A percentile compares a stretch with the other conserved stretches of the same genome.
These are phyloP conservation scores for Xestia xanthographa DNA, from an alignment of 2,888 invertebrate species.

Conservation along the genomic window DNA sequence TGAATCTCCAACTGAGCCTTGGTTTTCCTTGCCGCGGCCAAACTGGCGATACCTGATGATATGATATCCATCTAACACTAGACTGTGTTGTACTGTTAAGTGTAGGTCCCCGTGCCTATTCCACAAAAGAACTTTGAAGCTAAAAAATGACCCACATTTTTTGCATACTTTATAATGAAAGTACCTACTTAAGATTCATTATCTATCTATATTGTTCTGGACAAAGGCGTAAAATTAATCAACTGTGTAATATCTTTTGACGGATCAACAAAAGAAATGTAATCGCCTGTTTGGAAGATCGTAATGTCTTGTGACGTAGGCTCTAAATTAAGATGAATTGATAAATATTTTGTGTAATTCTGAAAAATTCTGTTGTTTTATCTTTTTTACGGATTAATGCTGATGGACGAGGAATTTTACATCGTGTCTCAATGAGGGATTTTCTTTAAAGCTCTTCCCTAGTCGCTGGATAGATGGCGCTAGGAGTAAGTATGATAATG, in stretches of 20 bases:
- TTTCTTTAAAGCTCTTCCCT: no score
- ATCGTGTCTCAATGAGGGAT: background rate
- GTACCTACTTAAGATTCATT: background rate
- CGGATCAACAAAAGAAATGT: background rate
- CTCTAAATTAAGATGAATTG: conserved; percentile 23
- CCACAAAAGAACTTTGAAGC: conserved; percentile 4
- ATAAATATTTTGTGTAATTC: background rate
- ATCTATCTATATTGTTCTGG: background rate
- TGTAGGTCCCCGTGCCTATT: no score
- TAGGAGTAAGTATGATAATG: no score
- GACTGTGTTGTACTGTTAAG: background rate
- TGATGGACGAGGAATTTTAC: background rate
- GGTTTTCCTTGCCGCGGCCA: background rate
- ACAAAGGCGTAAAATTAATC: conserved; percentile 13
- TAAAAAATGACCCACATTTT: conserved; percentile 5
- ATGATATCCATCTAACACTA: background rate
- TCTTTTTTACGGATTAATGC: background rate
- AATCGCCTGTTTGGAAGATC: conserved; percentile 2
- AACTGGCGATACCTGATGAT: background rate
- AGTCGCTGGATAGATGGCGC: no score
- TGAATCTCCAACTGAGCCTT: background rate
- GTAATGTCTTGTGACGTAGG: background rate
- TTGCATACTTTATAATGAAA: conserved; percentile 3
- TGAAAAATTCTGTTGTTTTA: background rate
- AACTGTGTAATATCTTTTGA: conserved; percentile 1